A percentile compares a stretch with the other conserved stretches of the same genome.
Evolutionary conservation across 2,113 vertebrate genomes (phyloP).

Genomic region (Pristiophorus japonicus): DNA sequence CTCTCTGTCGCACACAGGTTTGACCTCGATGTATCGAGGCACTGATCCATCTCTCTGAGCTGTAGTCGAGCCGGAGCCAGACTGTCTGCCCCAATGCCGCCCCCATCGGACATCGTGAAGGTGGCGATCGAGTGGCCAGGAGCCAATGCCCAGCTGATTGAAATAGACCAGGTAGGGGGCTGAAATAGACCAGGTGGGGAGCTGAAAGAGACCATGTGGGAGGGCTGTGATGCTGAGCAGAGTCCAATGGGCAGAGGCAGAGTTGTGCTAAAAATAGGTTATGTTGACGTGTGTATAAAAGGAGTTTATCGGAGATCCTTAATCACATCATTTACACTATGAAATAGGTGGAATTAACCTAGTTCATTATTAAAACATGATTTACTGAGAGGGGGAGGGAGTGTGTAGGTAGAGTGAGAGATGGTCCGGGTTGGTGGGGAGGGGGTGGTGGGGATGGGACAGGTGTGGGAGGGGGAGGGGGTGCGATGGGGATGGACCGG

Average conservation of each 20-base stretch:
- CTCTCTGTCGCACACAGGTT: not conserved
- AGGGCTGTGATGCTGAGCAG: not conserved
- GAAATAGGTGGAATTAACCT: not conserved
- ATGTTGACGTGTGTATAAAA: not conserved
- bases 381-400: not conserved
- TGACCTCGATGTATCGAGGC: not conserved
- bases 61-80: not conserved
- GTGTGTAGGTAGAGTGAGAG: not conserved
- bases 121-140: constrained; percentile 97
- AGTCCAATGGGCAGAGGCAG: not conserved
- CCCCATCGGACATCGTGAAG: constrained; percentile 90
- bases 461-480: not conserved
- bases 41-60: not conserved
- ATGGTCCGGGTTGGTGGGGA: too few species aligned
- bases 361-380: not conserved
- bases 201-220: too few species aligned
- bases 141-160: constrained; percentile 91
- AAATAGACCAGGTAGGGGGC: constrained; percentile 86
- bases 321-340: not conserved
- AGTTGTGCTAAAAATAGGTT: not conserved
- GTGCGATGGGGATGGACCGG: not conserved
- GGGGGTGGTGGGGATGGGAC: not conserved
- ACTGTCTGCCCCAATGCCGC: constrained; percentile 69
- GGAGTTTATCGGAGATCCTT: not conserved
- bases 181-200: constrained; percentile 88